Conservation (phyloP, 2,113 vertebrate genomes). For the Pelusios castaneus region DNA sequence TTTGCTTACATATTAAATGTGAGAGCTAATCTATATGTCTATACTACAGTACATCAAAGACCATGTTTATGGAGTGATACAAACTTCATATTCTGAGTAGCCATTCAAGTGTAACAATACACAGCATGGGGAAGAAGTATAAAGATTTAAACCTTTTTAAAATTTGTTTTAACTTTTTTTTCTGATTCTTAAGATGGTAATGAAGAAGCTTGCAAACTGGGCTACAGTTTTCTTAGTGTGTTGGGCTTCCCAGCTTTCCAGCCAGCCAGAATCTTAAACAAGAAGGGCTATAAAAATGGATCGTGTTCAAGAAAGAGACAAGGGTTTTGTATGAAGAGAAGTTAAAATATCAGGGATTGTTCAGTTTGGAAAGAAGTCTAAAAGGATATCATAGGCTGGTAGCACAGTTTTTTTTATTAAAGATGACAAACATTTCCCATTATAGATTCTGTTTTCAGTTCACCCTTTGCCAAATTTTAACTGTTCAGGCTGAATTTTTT, state of each 20-base stretch:
- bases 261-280: accelerated
- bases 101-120: not conserved
- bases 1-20: not conserved
- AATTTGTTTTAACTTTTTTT: not conserved
- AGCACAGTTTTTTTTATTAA: not conserved
- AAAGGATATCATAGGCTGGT: not conserved
- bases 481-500: not conserved
- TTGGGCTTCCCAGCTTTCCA: not conserved
- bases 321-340: not conserved
- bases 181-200: accelerated
- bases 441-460: not conserved
- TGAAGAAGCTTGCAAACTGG: not conserved
- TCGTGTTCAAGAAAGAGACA: accelerated
- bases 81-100: not conserved
- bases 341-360: accelerated
- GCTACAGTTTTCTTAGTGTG: not conserved
- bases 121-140: not conserved
- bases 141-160: not conserved
- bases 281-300: not conserved
- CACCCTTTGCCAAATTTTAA: not conserved
- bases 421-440: not conserved
- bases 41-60: constrained; percentile 7
- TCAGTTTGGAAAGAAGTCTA: not conserved
- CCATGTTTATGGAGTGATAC: not conserved
- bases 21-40: not conserved